Evolutionary conservation across 2,888 invertebrate genomes (phyloP).

Genomic region (Synanthedon andrenaeformis): DNA sequence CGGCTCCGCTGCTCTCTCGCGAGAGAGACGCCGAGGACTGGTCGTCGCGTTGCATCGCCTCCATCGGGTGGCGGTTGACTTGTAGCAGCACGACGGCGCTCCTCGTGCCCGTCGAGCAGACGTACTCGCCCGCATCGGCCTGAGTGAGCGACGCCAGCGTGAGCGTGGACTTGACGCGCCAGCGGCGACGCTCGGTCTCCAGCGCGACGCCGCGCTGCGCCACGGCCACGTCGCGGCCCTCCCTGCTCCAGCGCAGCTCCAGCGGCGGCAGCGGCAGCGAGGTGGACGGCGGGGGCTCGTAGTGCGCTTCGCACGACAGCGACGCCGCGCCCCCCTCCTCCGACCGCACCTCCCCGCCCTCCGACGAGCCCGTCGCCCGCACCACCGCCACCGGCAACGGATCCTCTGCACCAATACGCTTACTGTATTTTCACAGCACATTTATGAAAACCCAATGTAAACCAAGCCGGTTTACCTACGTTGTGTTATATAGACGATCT

Average conservation of each 20-base stretch:
- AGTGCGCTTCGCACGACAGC: constrained; percentile 44
- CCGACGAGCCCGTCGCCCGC: constrained; percentile 6
- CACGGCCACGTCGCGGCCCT: constrained; percentile 23
- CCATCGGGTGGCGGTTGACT: constrained; percentile 45
- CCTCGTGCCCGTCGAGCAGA: constrained; percentile 61
- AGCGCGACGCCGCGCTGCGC: constrained; percentile 64
- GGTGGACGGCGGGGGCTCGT: constrained; percentile 24
- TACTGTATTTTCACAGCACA: no score
- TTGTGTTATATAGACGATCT: no score
- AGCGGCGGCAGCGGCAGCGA: constrained; percentile 28
- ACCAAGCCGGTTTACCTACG: no score
- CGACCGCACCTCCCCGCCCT: constrained; percentile 3
- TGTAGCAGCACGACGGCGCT: constrained; percentile 8
- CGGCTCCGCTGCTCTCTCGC: constrained; percentile 5
- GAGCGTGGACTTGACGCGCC: constrained; percentile 69
- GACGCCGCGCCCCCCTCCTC: constrained; percentile 27
- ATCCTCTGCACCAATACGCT: constrained; percentile 11
- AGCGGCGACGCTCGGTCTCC: constrained; percentile 73
- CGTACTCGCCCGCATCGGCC: constrained; percentile 68
- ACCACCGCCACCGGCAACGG: constrained; percentile 18
- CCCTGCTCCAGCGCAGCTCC: constrained; percentile 31
- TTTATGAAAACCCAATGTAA: no score
- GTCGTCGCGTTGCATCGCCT: constrained; percentile 78
- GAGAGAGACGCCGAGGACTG: constrained; percentile 18
- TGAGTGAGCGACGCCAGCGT: constrained; percentile 70